Percentiles rank a stretch among this genome's conserved stretches.
Evolutionary conservation across 2,113 vertebrate species (phyloP).

Genomic region (Anhinga rufa): DNA sequence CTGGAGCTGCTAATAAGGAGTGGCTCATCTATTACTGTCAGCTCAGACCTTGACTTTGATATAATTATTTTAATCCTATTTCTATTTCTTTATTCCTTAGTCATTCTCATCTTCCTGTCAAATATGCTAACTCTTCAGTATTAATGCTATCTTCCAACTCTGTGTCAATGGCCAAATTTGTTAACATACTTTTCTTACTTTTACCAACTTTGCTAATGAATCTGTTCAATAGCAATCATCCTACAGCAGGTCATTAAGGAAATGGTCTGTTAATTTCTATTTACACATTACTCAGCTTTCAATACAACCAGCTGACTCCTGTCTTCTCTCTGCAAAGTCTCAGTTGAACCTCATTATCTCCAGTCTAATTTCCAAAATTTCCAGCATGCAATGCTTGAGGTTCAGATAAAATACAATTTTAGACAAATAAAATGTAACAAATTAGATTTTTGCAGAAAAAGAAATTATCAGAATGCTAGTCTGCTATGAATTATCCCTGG

Average conservation of each 20-base stretch:
- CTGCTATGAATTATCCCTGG: background rate
- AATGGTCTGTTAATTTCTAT: background rate
- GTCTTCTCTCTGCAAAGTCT: background rate
- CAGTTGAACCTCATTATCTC: background rate
- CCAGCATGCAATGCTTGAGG: background rate
- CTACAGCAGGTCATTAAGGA: constrained; percentile 6
- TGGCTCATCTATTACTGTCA: background rate
- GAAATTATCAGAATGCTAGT: background rate
- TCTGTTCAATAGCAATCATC: constrained; percentile 1
- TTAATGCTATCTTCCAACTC: background rate
- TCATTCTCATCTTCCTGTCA: background rate
- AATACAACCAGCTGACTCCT: background rate
- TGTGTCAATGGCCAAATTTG: background rate
- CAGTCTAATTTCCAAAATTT: background rate
- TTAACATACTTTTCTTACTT: background rate
- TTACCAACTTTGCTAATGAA: background rate
- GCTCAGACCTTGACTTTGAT: background rate
- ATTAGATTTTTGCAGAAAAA: background rate
- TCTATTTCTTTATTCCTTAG: background rate
- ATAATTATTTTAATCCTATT: background rate
- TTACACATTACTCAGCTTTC: background rate
- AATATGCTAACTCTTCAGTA: background rate
- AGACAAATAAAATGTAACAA: background rate
- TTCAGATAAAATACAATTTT: background rate
- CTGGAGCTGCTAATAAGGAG: background rate